Conservation (phyloP, 2,797 vertebrate species). For the Artibeus lituratus region DNA sequence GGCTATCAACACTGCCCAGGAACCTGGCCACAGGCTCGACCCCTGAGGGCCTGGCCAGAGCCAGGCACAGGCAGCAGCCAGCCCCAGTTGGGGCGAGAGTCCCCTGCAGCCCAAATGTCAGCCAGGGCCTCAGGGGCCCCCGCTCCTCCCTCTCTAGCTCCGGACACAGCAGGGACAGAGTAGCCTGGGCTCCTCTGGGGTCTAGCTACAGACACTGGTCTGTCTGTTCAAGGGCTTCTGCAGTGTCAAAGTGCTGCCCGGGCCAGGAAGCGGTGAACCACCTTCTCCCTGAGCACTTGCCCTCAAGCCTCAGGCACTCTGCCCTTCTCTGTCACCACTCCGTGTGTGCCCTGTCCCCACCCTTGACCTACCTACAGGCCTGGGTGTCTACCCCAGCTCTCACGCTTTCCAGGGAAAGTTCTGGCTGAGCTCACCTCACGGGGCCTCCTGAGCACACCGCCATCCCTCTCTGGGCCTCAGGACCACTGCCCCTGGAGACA, state of each 20-base stretch:
- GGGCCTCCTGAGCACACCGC: neutral
- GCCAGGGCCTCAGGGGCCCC: neutral
- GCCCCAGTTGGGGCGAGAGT: accelerated
- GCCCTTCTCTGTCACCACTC: neutral
- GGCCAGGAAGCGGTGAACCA: neutral
- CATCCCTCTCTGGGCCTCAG: neutral
- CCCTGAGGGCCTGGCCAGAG: neutral
- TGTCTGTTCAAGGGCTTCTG: neutral
- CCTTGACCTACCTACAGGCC: neutral
- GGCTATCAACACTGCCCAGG: neutral
- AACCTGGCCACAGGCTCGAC: neutral
- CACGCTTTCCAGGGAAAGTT: neutral
- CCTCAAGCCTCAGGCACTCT: neutral
- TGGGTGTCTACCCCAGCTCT: neutral
- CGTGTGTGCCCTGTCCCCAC: neutral
- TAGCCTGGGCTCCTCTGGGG: neutral
- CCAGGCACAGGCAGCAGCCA: neutral
- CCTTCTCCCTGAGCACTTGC: neutral
- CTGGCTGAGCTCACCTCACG: neutral
- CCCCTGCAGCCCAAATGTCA: neutral
- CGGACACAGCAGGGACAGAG: neutral
- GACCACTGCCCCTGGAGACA: neutral
- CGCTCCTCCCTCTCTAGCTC: neutral
- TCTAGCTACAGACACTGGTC: neutral
- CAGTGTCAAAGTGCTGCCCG: neutral